Evolutionary conservation across 2,113 vertebrate genomes (phyloP).

Genomic region (Oxyruncus cristatus): DNA sequence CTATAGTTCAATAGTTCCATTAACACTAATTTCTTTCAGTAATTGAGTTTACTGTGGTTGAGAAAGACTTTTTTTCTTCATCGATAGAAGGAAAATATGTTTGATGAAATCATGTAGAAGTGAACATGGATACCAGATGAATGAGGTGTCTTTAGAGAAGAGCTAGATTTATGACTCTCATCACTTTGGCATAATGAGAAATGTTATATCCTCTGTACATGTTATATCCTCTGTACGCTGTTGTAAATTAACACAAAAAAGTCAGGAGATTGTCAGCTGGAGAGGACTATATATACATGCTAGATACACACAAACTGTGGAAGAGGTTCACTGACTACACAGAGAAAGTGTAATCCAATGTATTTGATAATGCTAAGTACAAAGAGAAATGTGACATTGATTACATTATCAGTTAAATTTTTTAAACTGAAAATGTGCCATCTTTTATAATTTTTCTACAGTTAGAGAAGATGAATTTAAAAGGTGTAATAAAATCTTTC

Average conservation of each 20-base stretch:
- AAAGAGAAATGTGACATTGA: background rate
- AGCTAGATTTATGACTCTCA: background rate
- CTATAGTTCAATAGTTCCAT: background rate
- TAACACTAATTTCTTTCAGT: background rate
- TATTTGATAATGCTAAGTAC: background rate
- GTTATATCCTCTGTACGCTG: background rate
- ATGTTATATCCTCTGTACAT: background rate
- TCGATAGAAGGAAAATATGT: background rate
- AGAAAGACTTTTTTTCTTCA: background rate
- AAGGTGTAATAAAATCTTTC: background rate
- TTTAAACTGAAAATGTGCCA: background rate
- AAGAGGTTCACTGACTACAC: background rate
- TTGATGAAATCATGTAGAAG: background rate
- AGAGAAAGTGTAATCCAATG: background rate
- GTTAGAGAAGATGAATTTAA: background rate
- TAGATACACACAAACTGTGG: background rate
- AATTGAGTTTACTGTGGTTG: background rate
- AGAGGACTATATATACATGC: background rate
- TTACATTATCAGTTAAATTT: background rate
- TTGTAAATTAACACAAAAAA: background rate
- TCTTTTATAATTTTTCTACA: background rate
- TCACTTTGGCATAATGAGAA: background rate
- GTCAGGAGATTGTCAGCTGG: background rate
- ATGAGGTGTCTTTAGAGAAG: background rate
- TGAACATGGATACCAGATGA: background rate